phyloP scores from a whole-genome alignment of 2,113 vertebrate species.

The Rhynchomys soricoides region DNA sequence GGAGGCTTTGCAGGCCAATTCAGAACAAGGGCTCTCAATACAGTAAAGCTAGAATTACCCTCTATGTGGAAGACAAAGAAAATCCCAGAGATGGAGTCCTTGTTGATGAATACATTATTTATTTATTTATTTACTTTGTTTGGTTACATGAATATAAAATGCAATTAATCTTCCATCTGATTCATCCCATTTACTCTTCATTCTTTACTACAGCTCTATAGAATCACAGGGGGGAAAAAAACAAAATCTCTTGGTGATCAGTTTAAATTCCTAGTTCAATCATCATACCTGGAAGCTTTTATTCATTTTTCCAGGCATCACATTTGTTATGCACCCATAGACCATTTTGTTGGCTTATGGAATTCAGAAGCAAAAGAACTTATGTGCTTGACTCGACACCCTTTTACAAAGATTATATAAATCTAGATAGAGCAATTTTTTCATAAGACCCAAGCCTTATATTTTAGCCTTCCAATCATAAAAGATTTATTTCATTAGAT shows the following conservation, averaged over 20 bases:
- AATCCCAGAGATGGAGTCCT: neutral
- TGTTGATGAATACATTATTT: neutral
- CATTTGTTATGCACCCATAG: neutral
- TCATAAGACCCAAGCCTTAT: constrained; percentile 7
- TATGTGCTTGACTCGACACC: neutral
- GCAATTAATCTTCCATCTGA: neutral
- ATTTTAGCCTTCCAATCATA: neutral
- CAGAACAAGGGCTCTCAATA: neutral
- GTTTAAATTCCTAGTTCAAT: neutral
- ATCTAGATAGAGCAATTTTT: neutral
- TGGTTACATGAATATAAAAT: neutral
- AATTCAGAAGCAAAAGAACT: neutral
- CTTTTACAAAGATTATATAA: constrained; percentile 44
- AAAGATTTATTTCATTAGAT: neutral
- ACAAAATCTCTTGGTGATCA: neutral
- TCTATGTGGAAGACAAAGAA: neutral
- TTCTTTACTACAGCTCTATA: neutral
- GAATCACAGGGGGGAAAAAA: neutral
- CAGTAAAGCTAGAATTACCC: neutral
- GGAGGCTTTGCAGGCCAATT: neutral
- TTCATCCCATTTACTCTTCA: neutral
- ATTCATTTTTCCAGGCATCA: neutral
- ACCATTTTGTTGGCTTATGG: neutral
- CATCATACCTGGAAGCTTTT: neutral
- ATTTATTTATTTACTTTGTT: neutral